Percentiles rank a stretch among this genome's conserved stretches.
Conservation (phyloP, 2,113 vertebrate species). For the Scophthalmus maximus region DNA sequence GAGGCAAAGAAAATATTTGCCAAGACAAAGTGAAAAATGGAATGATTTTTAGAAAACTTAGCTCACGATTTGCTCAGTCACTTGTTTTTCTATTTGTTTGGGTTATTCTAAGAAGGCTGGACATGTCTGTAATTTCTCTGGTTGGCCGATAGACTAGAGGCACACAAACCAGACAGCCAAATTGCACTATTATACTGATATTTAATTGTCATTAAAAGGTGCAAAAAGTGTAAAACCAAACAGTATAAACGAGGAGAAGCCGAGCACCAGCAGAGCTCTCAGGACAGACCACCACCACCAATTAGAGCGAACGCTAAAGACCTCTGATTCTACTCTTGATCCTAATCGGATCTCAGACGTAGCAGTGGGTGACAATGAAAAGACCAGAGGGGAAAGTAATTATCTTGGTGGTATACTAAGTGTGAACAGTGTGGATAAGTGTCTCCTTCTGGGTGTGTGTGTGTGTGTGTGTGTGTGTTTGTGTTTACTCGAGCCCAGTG, state of each 20-base stretch:
- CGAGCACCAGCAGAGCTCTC: background rate
- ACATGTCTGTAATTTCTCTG: too few species aligned
- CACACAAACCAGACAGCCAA: too few species aligned
- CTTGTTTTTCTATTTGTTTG: too few species aligned
- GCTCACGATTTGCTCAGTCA: background rate
- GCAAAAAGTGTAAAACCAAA: background rate
- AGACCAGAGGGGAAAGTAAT: constrained; percentile 36
- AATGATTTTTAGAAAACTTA: too few species aligned
- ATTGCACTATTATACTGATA: background rate
- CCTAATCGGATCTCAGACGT: constrained; percentile 18
- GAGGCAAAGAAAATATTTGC: too few species aligned
- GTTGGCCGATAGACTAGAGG: too few species aligned
- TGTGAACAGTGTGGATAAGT: constrained; percentile 37
- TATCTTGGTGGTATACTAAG: constrained; percentile 14
- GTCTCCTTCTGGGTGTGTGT: constrained; percentile 56
- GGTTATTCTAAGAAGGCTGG: too few species aligned
- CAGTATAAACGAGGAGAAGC: background rate
- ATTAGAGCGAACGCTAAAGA: background rate
- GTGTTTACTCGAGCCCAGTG: constrained; percentile 63
- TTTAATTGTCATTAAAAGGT: background rate
- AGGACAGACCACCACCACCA: background rate
- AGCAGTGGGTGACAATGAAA: constrained; percentile 25
- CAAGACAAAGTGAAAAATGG: too few species aligned
- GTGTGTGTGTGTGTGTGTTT: constrained; percentile 43
- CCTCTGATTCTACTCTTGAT: background rate